phyloP scores from a whole-genome alignment of 1,140 invertebrate species.

The Galleria mellonella region DNA sequence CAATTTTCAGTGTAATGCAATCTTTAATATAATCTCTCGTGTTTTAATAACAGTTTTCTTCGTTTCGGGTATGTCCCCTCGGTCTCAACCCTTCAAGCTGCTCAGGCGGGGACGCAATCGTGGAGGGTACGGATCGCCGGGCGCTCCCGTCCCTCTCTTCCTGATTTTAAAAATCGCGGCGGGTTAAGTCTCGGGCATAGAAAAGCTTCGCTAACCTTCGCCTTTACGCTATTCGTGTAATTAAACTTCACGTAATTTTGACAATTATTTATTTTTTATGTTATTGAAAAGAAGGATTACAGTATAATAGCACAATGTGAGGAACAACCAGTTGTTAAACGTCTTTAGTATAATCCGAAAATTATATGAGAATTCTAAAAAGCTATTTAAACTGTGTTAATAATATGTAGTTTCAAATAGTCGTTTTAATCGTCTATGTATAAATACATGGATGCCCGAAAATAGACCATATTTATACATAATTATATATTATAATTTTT shows the following conservation, averaged over 20 bases:
- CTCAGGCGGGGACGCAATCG: neutral
- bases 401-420: no score
- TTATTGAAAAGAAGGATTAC: no score
- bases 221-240: conserved; percentile 3
- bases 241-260: neutral
- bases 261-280: no score
- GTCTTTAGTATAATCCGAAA: no score
- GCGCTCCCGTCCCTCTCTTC: conserved; percentile 31
- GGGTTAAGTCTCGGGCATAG: conserved; percentile 43
- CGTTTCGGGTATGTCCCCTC: conserved; percentile 34
- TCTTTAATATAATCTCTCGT: conserved; percentile 42
- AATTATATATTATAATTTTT: no score
- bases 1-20: conserved; percentile 27
- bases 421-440: no score
- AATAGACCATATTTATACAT: no score
- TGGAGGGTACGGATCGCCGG: neutral
- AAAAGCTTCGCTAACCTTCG: conserved; percentile 14
- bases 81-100: conserved; percentile 29
- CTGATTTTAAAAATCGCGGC: conserved; percentile 62
- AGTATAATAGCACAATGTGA: no score
- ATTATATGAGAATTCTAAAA: no score
- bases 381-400: no score
- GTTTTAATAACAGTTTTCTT: conserved; percentile 64
- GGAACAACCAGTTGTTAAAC: no score
- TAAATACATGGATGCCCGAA: no score